Evolutionary conservation across 2,797 vertebrate species (phyloP).

Genomic region (Iguana delicatissima): DNA sequence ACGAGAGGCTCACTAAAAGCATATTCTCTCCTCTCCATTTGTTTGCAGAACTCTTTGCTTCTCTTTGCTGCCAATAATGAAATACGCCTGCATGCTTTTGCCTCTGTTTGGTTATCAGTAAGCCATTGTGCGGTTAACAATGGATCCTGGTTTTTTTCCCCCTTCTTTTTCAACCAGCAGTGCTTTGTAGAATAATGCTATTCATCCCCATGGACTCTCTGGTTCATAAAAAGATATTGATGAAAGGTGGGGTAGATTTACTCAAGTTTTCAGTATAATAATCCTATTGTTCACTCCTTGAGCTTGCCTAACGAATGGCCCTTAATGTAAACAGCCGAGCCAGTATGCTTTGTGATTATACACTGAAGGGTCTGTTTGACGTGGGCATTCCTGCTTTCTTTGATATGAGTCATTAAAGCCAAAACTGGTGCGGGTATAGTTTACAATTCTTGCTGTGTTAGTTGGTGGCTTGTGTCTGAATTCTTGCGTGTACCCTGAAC

Average conservation of each 20-base stretch:
- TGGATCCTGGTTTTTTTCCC: slow-evolving; percentile 33
- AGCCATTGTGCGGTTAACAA: slow-evolving; percentile 62
- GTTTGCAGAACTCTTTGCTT: slow-evolving; percentile 68
- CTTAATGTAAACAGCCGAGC: slow-evolving; percentile 69
- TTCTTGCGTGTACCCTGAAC: slow-evolving; percentile 55
- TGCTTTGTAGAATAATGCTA: slow-evolving; percentile 66
- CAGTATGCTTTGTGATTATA: slow-evolving; percentile 54
- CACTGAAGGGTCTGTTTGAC: slow-evolving; percentile 64
- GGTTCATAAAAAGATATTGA: slow-evolving; percentile 59
- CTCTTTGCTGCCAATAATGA: slow-evolving; percentile 57
- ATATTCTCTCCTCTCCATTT: slow-evolving; percentile 39
- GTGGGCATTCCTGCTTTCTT: slow-evolving; percentile 65
- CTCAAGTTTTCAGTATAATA: slow-evolving; percentile 72
- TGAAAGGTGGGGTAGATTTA: slow-evolving; percentile 74
- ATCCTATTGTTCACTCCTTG: slow-evolving; percentile 69
- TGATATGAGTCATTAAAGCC: slow-evolving; percentile 71
- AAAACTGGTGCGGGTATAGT: slow-evolving; percentile 55
- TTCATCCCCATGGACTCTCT: slow-evolving; percentile 62
- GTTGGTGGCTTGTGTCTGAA: slow-evolving; percentile 59
- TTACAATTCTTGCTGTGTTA: slow-evolving; percentile 62
- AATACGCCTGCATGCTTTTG: slow-evolving; percentile 48
- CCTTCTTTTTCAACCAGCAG: slow-evolving; percentile 37
- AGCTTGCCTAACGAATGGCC: slow-evolving; percentile 60
- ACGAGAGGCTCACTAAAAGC: slow-evolving; percentile 53
- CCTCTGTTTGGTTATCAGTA: slow-evolving; percentile 66